Evolutionary conservation across 2,797 vertebrate species (phyloP), one percentile per base, ranked within the genome.

Genomic region (Moxostoma hubbsi): DNA sequence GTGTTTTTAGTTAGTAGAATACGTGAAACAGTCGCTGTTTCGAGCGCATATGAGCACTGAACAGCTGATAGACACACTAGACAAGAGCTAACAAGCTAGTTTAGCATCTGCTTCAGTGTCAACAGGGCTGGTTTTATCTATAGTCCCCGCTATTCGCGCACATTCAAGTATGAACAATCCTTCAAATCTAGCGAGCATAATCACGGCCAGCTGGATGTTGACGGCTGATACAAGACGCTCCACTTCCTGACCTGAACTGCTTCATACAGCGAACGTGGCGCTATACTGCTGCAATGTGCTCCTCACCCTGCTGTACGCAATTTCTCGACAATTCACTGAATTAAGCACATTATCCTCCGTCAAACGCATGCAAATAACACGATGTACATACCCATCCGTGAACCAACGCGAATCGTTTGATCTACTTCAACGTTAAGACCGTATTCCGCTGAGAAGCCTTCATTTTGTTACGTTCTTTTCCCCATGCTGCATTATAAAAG

Each of bases 401-500:
- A 85, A 79, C 53, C 72, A 75, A 71, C 75, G 73, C 78, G 88
- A 91, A 86, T 80, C 77, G 77, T 79, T 83, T 43, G 50, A 55
- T 79, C 69, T 85, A 57, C 72, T 74, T 67, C 7, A 63, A 69
- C 69, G 53, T 80, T 36, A 77, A 65, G 43, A 5, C 7, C 87
- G 6, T 83, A 74, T 69, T 72, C 85, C 79, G 83, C 89, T 90
- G 88, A 84, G 68, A 80, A 67, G 82, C 84, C 87, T 77, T 85
- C 83, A 86, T 91, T 92, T 92, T 90, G 82, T 91, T 85, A 82
- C 83, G 76, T 83, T 87, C 90, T 92, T 89, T 92, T 89, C 90
- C 89, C 92, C 93, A 94, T 94, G 93, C 93, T 95, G 93, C 93
- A 94, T 93, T 94, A 91, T 92, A 70, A 87, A 88, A 89, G 88